Evolutionary conservation across 2,113 vertebrate genomes (phyloP), one percentile per base, ranked within the genome.

Genomic region (Glaucomys volans): DNA sequence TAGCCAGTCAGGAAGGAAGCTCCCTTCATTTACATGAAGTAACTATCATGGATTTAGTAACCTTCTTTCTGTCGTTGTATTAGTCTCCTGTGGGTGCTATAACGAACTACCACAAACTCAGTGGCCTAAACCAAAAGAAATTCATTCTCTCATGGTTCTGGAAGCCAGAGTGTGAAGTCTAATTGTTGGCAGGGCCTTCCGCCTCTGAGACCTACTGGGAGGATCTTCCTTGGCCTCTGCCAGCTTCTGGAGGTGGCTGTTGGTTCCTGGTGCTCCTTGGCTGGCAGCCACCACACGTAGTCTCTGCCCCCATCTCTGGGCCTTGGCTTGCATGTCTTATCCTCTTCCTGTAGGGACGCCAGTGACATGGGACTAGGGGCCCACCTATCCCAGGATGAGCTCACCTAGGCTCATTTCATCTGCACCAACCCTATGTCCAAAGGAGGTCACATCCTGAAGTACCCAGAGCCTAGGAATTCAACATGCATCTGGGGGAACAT

Each of bases 1-100:
- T 28, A 71, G n/a, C 54, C 14, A 2, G 6, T 24, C 77, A 44
- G 72, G 40, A 83, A 37, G 59, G 62, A 44, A 13, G 40, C 6
- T 5, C 20, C 54, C n/a, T 5, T 0, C 26, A 1, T 9, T 5
- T 37, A 20, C 4, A 1, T 74, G 64, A 69, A 30, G n/a, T 30
- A 14, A 44, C 54, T 13, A 2, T 57, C 30, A 10, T 8, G 66
- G 37, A 37, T 12, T 47, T 14, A 2, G 1, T 20, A 37, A 13
- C n/a, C 8, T 26, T 22, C 5, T 52, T 28, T 17, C 10, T 30
- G 44, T 40, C 11, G 76, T 18, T 12, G 24, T 66, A 0, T 57
- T 18, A 8, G 26, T 20, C 18, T 35, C 37, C 81, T 30, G 18
- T 26, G 42, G 62, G 10, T 47, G 26, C 64, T 4, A 5, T 37